Evolutionary conservation across 2,797 vertebrate species (phyloP).

Genomic region (Molossus alvarezi): DNA sequence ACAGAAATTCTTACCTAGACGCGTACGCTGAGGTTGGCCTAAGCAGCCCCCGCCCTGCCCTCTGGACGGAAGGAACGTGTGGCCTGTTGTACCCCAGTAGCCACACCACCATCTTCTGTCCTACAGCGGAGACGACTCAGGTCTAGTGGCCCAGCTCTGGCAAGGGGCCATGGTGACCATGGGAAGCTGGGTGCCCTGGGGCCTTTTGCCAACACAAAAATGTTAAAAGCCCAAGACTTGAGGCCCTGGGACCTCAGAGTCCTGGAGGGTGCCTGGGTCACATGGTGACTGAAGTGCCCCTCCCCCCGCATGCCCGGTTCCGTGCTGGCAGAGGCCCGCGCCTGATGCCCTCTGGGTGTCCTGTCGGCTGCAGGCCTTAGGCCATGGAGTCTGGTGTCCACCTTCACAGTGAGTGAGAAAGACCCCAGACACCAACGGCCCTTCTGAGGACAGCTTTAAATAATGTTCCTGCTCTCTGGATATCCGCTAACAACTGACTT

Average conservation of each 20-base stretch:
- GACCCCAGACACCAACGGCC: not conserved
- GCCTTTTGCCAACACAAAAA: not conserved
- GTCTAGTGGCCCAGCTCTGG: not conserved
- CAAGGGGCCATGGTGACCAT: fast-evolving
- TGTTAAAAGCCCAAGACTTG: not conserved
- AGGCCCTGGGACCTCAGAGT: not conserved
- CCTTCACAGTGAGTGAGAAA: not conserved
- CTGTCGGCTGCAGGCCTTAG: not conserved
- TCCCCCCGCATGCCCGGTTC: not conserved
- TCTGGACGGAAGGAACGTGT: not conserved
- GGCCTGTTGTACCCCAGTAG: fast-evolving
- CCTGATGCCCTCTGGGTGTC: fast-evolving
- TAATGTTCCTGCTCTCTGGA: no score
- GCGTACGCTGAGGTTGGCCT: fast-evolving
- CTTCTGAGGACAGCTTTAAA: not conserved
- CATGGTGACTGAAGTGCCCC: not conserved
- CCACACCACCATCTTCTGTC: not conserved
- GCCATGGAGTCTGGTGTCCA: not conserved
- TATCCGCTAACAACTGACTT: not conserved
- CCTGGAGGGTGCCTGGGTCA: not conserved
- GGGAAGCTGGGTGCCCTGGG: not conserved
- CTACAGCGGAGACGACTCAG: not conserved
- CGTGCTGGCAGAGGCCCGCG: not conserved
- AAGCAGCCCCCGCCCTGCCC: no score
- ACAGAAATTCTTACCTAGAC: not conserved